phyloP scores from a whole-genome alignment of 2,888 invertebrate genomes.

The Acleris laterana region DNA sequence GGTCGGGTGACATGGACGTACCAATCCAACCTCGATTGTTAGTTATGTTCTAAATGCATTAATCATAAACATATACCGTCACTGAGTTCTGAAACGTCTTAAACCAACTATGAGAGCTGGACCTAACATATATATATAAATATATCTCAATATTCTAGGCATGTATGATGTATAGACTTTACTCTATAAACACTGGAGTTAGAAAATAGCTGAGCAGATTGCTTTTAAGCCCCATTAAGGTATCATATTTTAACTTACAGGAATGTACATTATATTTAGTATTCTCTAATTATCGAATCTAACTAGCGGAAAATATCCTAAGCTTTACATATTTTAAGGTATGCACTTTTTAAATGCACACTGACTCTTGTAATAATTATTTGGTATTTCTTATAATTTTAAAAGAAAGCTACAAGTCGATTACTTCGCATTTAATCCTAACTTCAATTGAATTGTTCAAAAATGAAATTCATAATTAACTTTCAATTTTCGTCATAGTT shows the following conservation, averaged over 20 bases:
- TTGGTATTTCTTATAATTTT: conserved; percentile 35
- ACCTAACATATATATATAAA: conserved; percentile 26
- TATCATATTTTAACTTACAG: conserved; percentile 49
- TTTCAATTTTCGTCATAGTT: conserved; percentile 33
- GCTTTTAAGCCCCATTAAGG: conserved; percentile 46
- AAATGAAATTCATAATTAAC: conserved; percentile 38
- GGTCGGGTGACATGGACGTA: conserved; percentile 32
- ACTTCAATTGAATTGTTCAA: conserved; percentile 32
- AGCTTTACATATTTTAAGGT: conserved; percentile 49
- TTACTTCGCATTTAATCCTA: conserved; percentile 26
- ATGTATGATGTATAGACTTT: conserved; percentile 24
- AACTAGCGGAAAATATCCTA: conserved; percentile 64
- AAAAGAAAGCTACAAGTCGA: conserved; percentile 29
- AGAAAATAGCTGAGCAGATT: conserved; percentile 39
- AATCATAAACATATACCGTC: conserved; percentile 32
- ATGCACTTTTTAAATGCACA: conserved; percentile 73
- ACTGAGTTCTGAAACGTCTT: conserved; percentile 27
- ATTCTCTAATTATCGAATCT: conserved; percentile 49
- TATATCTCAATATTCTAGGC: conserved; percentile 27
- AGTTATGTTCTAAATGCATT: conserved; percentile 28
- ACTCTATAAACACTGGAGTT: conserved; percentile 45
- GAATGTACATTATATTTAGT: conserved; percentile 61
- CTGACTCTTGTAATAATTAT: conserved; percentile 54
- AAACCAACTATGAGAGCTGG: conserved; percentile 32
- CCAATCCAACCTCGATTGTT: conserved; percentile 27